Percentiles rank a stretch among this genome's conserved stretches.
Conservation (phyloP, 64 coral and sea anemone genomes). For the Porites lutea region DNA sequence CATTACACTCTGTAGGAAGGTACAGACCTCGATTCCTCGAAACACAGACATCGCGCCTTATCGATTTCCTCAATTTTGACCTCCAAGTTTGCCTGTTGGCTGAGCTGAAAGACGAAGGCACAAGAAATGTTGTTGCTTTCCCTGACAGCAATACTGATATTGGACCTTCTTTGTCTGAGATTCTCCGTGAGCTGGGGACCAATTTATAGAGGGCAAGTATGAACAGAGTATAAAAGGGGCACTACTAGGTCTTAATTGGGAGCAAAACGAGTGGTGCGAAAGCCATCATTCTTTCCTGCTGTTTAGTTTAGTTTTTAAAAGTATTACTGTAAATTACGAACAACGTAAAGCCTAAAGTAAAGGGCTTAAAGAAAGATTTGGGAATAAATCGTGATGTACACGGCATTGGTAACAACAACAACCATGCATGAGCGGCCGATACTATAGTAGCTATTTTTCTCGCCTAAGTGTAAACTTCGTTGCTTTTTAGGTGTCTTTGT, state of each 20-base stretch:
- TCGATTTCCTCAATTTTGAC: slow-evolving; percentile 44
- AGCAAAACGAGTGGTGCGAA: too few species aligned
- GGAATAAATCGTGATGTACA: too few species aligned
- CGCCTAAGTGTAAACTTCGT: too few species aligned
- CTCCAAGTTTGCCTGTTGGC: slow-evolving; percentile 23
- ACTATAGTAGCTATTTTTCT: too few species aligned
- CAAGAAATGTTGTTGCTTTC: slow-evolving; percentile 15
- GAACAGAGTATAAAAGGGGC: not conserved
- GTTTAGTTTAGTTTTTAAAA: too few species aligned
- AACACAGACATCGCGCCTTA: slow-evolving; percentile 29
- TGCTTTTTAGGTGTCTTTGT: too few species aligned
- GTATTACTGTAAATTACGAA: too few species aligned
- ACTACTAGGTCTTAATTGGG: not conserved
- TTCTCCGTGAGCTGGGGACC: slow-evolving; percentile 13
- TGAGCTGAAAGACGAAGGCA: slow-evolving; percentile 16
- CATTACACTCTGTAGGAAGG: not conserved
- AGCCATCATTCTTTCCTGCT: too few species aligned
- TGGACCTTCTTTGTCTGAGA: slow-evolving; percentile 46
- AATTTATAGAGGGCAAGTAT: not conserved
- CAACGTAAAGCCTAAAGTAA: too few species aligned
- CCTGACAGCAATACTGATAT: slow-evolving; percentile 24
- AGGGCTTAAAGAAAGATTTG: too few species aligned
- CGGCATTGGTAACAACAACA: too few species aligned
- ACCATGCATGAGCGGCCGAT: too few species aligned
- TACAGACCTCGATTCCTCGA: slow-evolving; percentile 13